phyloP scores from a whole-genome alignment of 2,797 vertebrate species.

The Tapirus indicus region DNA sequence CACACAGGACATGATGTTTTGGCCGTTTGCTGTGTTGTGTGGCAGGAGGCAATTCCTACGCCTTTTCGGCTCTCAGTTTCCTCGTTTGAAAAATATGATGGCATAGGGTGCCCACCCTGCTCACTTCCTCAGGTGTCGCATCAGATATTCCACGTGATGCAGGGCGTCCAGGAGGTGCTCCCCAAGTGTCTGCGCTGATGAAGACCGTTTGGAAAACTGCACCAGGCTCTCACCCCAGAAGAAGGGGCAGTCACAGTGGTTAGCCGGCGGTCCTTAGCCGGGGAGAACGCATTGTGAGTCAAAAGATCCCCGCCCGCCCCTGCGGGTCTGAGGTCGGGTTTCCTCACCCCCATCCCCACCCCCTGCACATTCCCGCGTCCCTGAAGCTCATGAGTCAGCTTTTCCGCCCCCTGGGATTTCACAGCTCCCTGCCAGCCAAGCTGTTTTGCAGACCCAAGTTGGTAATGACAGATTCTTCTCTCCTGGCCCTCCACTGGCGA shows the following conservation, averaged over 20 bases:
- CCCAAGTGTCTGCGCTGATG: not conserved
- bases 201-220: not conserved
- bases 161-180: not conserved
- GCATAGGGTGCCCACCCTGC: accelerated
- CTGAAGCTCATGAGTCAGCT: conserved; percentile 71
- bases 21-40: not conserved
- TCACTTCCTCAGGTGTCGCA: not conserved
- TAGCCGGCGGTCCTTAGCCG: accelerated
- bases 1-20: not conserved
- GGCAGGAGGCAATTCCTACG: not conserved
- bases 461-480: conserved; percentile 71
- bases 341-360: not conserved
- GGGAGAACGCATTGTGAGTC: not conserved
- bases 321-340: not conserved
- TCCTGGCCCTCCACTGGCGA: conserved; percentile 72
- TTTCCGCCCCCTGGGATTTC: conserved; percentile 75
- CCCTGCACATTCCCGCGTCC: not conserved
- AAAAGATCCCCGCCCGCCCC: not conserved
- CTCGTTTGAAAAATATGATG: not conserved
- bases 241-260: not conserved
- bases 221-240: not conserved
- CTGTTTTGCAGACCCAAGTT: conserved; percentile 49
- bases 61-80: not conserved
- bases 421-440: conserved; percentile 40
- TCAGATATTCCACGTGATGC: not conserved